Percentiles rank a stretch among this genome's conserved stretches.
Evolutionary conservation across 2,888 invertebrate genomes (phyloP).

Genomic region (Idaea biselata): DNA sequence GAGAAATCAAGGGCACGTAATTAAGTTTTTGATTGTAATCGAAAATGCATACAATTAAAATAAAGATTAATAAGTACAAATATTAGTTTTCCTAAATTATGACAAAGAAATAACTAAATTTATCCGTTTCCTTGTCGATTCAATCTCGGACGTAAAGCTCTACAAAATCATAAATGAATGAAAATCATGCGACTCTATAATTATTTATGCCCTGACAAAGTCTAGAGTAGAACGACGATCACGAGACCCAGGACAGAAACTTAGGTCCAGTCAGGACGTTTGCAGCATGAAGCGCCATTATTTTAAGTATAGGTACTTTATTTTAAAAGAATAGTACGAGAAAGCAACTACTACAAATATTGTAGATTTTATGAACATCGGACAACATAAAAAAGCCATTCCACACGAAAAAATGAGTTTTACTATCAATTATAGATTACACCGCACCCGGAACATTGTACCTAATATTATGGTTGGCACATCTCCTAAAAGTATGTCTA

Average conservation of each 20-base stretch:
- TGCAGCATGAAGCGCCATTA: neutral
- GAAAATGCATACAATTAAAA: too few relatives aligned
- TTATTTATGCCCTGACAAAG: neutral
- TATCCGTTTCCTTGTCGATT: neutral
- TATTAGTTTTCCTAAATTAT: neutral
- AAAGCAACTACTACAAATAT: neutral
- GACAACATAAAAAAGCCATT: neutral
- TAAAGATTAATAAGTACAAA: neutral
- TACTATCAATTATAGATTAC: constrained; percentile 6
- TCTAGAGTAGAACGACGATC: neutral
- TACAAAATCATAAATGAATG: neutral
- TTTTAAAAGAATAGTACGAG: too few relatives aligned
- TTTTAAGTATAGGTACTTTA: too few relatives aligned
- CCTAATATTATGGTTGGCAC: neutral
- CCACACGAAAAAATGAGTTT: neutral
- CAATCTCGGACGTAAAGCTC: neutral
- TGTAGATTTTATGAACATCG: neutral
- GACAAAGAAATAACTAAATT: too few relatives aligned
- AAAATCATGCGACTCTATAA: neutral
- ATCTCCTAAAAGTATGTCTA: neutral
- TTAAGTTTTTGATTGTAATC: too few relatives aligned
- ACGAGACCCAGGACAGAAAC: neutral
- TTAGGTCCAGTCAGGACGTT: neutral
- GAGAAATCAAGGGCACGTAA: neutral
- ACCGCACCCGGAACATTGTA: neutral